Conservation (phyloP, 2,113 vertebrate species). For the Engraulis encrasicolus region DNA sequence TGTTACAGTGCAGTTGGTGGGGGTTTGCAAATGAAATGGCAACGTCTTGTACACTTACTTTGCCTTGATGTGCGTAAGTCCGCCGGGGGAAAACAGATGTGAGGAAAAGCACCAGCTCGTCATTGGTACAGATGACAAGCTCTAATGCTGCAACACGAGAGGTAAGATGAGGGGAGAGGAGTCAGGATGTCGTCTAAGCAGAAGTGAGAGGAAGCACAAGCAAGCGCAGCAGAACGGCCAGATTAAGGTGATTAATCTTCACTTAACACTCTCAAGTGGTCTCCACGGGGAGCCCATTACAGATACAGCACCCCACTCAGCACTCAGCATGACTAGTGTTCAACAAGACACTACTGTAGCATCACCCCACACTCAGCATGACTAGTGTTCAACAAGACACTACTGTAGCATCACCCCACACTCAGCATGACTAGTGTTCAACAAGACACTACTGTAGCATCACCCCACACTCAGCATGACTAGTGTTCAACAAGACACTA, state of each 20-base stretch:
- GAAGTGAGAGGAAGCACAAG: not conserved
- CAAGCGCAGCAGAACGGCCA: not conserved
- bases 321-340: not conserved
- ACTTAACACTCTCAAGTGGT: not conserved
- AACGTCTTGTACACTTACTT: too few species aligned
- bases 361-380: too few species aligned
- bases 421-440: too few species aligned
- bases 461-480: too few species aligned
- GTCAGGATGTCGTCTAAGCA: not conserved
- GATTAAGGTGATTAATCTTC: constrained; percentile 18
- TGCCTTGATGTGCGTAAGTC: not conserved
- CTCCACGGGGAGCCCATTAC: not conserved
- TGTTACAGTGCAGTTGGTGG: not conserved
- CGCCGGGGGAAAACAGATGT: not conserved
- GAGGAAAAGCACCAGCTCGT: not conserved
- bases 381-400: too few species aligned
- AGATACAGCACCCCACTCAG: too few species aligned
- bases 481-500: too few species aligned
- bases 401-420: too few species aligned
- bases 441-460: too few species aligned
- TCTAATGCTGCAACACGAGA: too few species aligned
- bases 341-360: too few species aligned
- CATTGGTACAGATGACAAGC: not conserved
- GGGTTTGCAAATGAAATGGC: too few species aligned
- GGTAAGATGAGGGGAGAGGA: not conserved